Evolutionary conservation across 2,888 invertebrate species (phyloP).

Genomic region (Heliconius cydno): DNA sequence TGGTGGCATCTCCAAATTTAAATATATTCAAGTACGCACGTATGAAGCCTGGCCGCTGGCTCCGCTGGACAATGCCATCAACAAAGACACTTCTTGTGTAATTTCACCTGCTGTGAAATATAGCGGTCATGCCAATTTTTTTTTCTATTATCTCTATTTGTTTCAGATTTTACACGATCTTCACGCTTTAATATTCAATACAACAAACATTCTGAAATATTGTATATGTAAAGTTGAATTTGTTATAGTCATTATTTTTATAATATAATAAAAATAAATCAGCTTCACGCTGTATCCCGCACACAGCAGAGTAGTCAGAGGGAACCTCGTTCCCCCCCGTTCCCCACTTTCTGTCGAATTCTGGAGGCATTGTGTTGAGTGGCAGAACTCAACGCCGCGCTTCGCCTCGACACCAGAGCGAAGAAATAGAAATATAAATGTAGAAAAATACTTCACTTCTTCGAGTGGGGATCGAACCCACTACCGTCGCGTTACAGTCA

Average conservation of each 20-base stretch:
- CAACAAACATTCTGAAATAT: not conserved
- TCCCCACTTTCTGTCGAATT: too few relatives aligned
- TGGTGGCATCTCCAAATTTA: constrained; percentile 82
- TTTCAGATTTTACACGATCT: constrained; percentile 61
- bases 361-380: too few relatives aligned
- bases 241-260: not conserved
- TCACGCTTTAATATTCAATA: constrained; percentile 51
- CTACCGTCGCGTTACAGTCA: too few relatives aligned
- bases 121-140: constrained; percentile 71
- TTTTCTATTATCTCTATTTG: constrained; percentile 57
- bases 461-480: too few relatives aligned
- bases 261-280: not conserved
- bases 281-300: not conserved
- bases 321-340: too few relatives aligned
- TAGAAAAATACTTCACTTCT: too few relatives aligned
- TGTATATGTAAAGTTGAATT: not conserved
- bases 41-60: constrained; percentile 68
- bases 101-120: constrained; percentile 69
- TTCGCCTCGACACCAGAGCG: too few relatives aligned
- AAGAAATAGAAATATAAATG: too few relatives aligned
- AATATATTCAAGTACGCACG: constrained; percentile 84
- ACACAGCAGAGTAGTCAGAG: too few relatives aligned
- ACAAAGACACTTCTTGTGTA: constrained; percentile 79
- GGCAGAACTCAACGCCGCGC: too few relatives aligned
- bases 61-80: constrained; percentile 78